Base-by-base conservation (phyloP, 2,113 vertebrate genomes). In the Ictalurus punctatus region DNA sequence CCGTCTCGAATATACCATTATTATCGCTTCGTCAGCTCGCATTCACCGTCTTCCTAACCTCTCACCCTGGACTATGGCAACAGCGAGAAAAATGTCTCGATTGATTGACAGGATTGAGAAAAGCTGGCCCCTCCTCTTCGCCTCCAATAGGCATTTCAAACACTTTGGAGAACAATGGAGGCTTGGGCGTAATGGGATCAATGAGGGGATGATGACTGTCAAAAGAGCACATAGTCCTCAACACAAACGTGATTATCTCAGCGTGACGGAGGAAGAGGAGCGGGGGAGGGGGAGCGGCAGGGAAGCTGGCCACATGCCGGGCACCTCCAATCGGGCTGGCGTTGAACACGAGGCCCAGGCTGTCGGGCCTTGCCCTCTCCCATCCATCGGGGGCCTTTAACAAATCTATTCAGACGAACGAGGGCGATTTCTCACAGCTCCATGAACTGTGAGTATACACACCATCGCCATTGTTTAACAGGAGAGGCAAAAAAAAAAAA, bases 161-260 rank as follows among this genome's bases (percentile, higher is more conserved):
- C 97, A 98, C 97, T 98, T 96, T 93, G 93, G 90, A 94, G 95
- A 96, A 99, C 98, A 99, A 99, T 98, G 94, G 96, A 90, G 95
- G 95, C 94, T 97, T 97, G 96, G 97, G 95, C 97, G 97, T 97
- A 97, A 98, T 97, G 97, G 98, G 98, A 98, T 99, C 98, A 99
- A 96, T 97, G 97, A 98, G 97, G 96, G 97, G 97, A 97, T 95
- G 95, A 87, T 93, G 97, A 98, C 98, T 98, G 98, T 99, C 97
- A 98, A 98, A 98, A 97, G 98, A 99, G 97, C 97, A 97, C 97
- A 97, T 97, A 97, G 95, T 98, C 97, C 98, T 98, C 98, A 86
- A 98, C 97, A 98, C 98, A 98, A 99, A 98, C 97, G 98, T 96
- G 98, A 99, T 99, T 99, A 99, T 99, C 98, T 98, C 96, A 97